Evolutionary conservation across 2,888 invertebrate species (phyloP), one percentile per base, ranked within the genome.

Genomic region (Eupithecia centaureata): DNA sequence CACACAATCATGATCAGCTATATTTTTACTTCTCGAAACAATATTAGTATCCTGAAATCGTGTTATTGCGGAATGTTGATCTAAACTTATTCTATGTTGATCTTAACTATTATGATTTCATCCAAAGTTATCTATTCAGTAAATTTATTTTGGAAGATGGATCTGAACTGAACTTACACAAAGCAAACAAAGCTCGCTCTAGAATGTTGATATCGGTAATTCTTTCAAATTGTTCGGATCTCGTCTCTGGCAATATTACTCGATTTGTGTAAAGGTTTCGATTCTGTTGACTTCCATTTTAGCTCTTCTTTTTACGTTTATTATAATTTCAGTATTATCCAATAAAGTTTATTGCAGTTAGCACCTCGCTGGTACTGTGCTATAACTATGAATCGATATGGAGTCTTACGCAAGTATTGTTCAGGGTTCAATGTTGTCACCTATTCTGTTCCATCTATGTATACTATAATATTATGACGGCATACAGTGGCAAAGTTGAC

Each of bases 1-100:
- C 61, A 58, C 64, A 64, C 68, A 58, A 68, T 56, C 5, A 25
- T 33, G 59, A 57, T 12, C 56, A 13, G 35, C 33, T n/a, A 52
- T 13, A 27, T 27, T 27, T 5, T 52, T 15, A 13, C 33, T 7
- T 33, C 33, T n/a, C n/a, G n/a, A 10, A 47, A 61, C 13, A 38
- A 59, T 56, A 42, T n/a, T 27, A 13, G 54, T 38, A 8, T 47
- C 47, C 10, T 12, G 4, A 52, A 54, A 54, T 38, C 27, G 28
- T 27, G 7, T 52, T 27, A 52, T 52, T 27, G 2, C 27, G 52
- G 27, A 52, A 27, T 52, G 27, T 52, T 52, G 25, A 27, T 52
- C 13, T 5, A 27, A 27, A 27, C 27, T 7, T 15, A 47, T 47
- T 4, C 18, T 18, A 47, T 5, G 18, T 47, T 47, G 47, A 47